Base-by-base conservation (phyloP, 2,797 vertebrate genomes). In the Meriones psammophilus region DNA sequence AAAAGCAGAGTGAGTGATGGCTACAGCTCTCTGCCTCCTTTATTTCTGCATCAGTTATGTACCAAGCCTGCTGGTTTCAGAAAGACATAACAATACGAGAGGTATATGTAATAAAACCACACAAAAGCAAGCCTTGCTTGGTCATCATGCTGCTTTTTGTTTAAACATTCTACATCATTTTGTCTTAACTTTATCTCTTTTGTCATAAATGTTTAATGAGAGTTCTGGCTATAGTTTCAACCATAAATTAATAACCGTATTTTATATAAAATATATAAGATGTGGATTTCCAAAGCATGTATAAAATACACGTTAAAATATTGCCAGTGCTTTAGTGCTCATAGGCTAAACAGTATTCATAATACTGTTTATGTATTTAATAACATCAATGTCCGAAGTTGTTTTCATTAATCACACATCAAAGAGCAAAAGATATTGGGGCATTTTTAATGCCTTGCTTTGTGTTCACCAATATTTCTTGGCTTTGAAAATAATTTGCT, bases 141-240 rank as follows among this genome's bases (percentile, higher is more conserved):
- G 4, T 30, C 30, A 80, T 88, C 54, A 62, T 3, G 14, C 36
- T 54, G 8, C 20, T 74, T 94, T 94, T 62, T 54, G 10, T 88
- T 94, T 89, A 84, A 85, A 62, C 46, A 69, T 50, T 58, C 79
- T 54, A 17, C 10, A 80, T 36, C 42, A 64, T 30, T 73, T 26
- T 39, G 15, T 80, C 68, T 2, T 10, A 76, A 78, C 66, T 26
- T 94, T 86, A 81, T 81, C 17, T 64, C 22, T 79, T 95, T 30
- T 60, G 64, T 33, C 83, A 85, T 58, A 88, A 56, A 83, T 73
- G 15, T 88, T 92, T 60, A 68, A 80, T 87, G 60, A 86, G 68
- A n/a, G 77, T 24, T 68, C 81, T 89, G 10, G 78, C 74, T 68
- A 77, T 14, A 71, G 36, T 92, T 89, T 17, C 54, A 76, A 56